A percentile compares a stretch with the other conserved stretches of the same genome.
Conservation (phyloP, 2,888 invertebrate species). For the Drosophila longiperda region DNA sequence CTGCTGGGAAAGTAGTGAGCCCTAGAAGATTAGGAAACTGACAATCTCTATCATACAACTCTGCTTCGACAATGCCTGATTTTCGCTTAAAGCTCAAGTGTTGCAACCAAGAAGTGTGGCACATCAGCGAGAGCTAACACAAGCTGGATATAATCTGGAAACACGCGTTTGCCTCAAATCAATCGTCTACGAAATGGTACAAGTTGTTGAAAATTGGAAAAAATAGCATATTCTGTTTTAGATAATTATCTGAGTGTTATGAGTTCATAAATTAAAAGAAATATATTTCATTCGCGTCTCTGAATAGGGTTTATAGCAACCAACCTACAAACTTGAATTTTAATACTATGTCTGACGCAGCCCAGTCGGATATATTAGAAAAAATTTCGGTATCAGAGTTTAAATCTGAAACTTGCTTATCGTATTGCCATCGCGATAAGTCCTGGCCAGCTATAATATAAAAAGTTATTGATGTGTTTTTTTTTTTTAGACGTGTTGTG, state of each 20-base stretch:
- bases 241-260: not conserved
- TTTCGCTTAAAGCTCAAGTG: not conserved
- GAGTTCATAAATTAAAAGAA: not conserved
- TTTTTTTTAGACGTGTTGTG: conserved; percentile 7
- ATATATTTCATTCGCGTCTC: not conserved
- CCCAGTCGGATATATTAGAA: not conserved
- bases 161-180: not conserved
- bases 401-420: conserved; percentile 2
- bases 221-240: not conserved
- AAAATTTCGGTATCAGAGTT: not conserved
- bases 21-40: not conserved
- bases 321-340: too few species aligned
- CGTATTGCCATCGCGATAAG: conserved; percentile 1
- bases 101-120: not conserved
- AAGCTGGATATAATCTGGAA: not conserved
- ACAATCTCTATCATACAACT: not conserved
- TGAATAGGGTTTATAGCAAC: not conserved
- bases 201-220: not conserved
- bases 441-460: not conserved
- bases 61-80: not conserved
- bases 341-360: not conserved
- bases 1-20: not conserved
- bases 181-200: not conserved
- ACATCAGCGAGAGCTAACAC: not conserved
- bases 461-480: conserved; percentile 10